phyloP scores from a whole-genome alignment of 2,113 vertebrate species.

The Diadophis punctatus region DNA sequence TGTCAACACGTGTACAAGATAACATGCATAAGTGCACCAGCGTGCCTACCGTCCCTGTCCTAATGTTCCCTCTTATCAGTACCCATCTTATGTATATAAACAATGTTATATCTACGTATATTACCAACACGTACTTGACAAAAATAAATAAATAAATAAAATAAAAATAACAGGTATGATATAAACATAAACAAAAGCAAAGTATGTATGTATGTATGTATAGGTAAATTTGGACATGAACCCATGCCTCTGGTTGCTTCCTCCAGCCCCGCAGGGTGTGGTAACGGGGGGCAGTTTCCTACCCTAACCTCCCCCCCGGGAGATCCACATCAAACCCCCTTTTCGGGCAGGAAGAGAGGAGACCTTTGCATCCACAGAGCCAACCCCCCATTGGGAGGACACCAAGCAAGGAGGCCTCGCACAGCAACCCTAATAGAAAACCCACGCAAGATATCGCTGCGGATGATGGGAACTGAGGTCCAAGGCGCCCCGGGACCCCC shows the following conservation, averaged over 20 bases:
- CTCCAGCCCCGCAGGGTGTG: not conserved
- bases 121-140: too few species aligned
- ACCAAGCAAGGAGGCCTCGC: not conserved
- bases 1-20: too few species aligned
- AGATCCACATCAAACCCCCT: not conserved
- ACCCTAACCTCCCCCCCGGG: not conserved
- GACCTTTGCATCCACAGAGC: not conserved
- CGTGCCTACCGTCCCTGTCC: too few species aligned
- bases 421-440: not conserved
- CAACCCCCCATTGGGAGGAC: not conserved
- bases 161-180: too few species aligned
- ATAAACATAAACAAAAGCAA: too few species aligned
- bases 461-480: not conserved
- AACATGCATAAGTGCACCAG: too few species aligned
- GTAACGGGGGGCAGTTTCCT: not conserved
- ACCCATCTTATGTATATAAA: too few species aligned
- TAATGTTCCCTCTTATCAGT: too few species aligned
- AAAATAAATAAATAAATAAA: too few species aligned
- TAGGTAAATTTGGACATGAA: too few species aligned
- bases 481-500: not conserved
- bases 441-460: not conserved
- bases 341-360: not conserved
- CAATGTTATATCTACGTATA: too few species aligned
- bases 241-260: not conserved
- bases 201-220: too few species aligned